Conservation (phyloP, 1,140 invertebrate genomes). For the Centruroides sculpturatus region DNA sequence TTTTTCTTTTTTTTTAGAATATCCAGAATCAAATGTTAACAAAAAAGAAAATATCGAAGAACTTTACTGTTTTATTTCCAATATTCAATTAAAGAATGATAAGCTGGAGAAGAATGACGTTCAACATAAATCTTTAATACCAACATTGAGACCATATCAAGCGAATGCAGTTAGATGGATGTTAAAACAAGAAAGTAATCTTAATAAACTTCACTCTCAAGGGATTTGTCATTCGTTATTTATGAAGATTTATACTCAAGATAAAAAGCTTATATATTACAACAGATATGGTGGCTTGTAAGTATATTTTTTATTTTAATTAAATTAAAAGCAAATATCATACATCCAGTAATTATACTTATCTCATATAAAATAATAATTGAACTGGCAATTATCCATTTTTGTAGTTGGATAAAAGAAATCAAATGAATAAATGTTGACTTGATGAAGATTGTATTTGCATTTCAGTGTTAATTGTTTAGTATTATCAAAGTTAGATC, state of each 20-base stretch:
- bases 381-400: too few species aligned
- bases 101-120: not conserved
- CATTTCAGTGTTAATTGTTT: too few species aligned
- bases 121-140: conserved; percentile 24
- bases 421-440: too few species aligned
- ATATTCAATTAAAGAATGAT: not conserved
- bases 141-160: conserved; percentile 48
- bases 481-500: too few species aligned
- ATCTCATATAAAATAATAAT: too few species aligned
- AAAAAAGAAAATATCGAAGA: not conserved
- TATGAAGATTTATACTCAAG: not conserved
- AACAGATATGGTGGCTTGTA: conserved; percentile 37
- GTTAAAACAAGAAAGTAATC: conserved; percentile 37
- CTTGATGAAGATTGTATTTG: too few species aligned
- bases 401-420: too few species aligned
- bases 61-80: conserved; percentile 1
- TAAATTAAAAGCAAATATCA: conserved; percentile 1
- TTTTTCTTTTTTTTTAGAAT: not conserved
- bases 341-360: too few species aligned
- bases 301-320: conserved; percentile 15
- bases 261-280: conserved; percentile 31
- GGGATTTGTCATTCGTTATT: conserved; percentile 3
- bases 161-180: conserved; percentile 51
- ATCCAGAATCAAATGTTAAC: not conserved
- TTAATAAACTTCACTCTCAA: conserved; percentile 13